Base-by-base conservation (phyloP, 2,888 invertebrate species). In the Xylota sylvarum region DNA sequence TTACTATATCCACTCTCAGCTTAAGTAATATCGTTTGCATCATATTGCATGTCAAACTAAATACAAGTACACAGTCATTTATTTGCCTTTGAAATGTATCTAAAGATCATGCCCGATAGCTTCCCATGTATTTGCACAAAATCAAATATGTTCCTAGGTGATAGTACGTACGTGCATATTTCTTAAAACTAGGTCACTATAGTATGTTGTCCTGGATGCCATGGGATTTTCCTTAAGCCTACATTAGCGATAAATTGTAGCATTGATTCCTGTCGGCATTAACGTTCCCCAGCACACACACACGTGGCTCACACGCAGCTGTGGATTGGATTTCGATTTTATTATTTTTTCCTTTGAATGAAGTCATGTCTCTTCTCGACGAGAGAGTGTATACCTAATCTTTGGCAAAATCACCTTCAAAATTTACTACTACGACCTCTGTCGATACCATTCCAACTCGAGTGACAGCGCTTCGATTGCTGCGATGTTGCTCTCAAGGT, bases 351-450 rank as follows among this genome's bases (percentile, higher is more conserved):
- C 43, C 77, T 74, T 67, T 46, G 43, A 65, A 40, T 14, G 40
- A 69, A 52, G 64, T 82, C 77, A 70, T 77, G 81, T 82, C 48
- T 23, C 55, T 40, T 43, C n/a, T n/a, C 60, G 46, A 23, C 32
- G 14, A 9, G 50, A 30, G 27, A 14, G 56, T 10, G 46, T 50
- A 60, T 5, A 5, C 32, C 40, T 77, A 65, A 82, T 83, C 72
- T 78, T 35, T 65, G 43, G 7, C 64, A 12, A 55, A 70, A 70
- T 72, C 60, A 73, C 58, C 78, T 78, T 52, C 23, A n/a, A 72
- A 72, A 67, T 72, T 83, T 73, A 83, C 83, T 60, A 52, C 77
- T 60, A 50, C 19, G 30, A 56, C 64, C 46, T 52, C 23, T 30
- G 27, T 27, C 30, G 40, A 27, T 69, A 23, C 5, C 65, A 35